These are phyloP conservation scores for Mesembrinibis cayennensis DNA, from an alignment of 2,113 vertebrate genomes.

Conservation along the genomic window DNA sequence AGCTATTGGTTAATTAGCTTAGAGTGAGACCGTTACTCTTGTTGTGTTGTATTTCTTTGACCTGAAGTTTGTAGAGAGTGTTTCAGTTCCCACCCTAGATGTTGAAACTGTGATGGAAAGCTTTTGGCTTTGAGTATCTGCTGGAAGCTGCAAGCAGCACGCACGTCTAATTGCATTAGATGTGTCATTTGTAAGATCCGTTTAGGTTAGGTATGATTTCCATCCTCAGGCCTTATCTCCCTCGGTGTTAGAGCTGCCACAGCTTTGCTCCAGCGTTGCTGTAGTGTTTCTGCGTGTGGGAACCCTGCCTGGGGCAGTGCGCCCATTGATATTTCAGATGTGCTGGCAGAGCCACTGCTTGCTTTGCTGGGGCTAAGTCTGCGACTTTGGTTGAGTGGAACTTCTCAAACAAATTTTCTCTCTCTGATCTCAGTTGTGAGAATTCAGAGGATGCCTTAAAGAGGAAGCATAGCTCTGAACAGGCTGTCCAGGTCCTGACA, in stretches of 20 bases:
- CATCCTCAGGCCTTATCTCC: not conserved
- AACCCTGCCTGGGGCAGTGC: not conserved
- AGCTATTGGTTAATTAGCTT: not conserved
- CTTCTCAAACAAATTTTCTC: not conserved
- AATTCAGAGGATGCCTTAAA: not conserved
- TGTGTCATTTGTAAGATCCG: not conserved
- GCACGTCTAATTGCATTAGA: not conserved
- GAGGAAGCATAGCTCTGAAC: not conserved
- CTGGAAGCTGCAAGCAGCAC: not conserved
- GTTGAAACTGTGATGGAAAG: not conserved
- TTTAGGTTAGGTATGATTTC: not conserved
- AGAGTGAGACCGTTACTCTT: not conserved
- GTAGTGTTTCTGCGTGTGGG: not conserved
- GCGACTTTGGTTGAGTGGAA: not conserved
- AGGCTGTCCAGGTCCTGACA: not conserved
- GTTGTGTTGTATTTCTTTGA: not conserved
- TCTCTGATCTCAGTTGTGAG: not conserved
- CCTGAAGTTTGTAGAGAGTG: not conserved
- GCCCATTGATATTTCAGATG: accelerated
- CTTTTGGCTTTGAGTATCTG: not conserved
- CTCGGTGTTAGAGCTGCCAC: not conserved
- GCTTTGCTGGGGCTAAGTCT: not conserved
- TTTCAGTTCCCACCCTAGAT: not conserved
- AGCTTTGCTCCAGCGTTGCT: not conserved
- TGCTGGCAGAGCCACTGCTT: not conserved